Evolutionary conservation across 23 tunicate species (phyloP), one percentile per base, ranked within the genome.

Genomic region (Phallusia fumigata): DNA sequence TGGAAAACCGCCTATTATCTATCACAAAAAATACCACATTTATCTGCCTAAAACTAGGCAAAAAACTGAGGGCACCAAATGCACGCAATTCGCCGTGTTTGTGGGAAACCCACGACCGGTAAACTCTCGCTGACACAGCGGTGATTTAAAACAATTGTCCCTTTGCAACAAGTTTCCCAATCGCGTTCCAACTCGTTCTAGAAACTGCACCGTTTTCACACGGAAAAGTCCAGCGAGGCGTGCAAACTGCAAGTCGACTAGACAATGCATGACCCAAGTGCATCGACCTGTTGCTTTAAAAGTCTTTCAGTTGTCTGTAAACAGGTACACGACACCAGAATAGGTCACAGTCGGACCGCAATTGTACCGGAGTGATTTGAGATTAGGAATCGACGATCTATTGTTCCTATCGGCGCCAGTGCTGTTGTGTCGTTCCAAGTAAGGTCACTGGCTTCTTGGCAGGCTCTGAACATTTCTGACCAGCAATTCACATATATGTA

Each of bases 401-500:
- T 58, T 58, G 69, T 58, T 24, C 69, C 13, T 21, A 21, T 21
- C 69, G 69, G 16, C 69, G 69, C 69, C 69, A 58, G 28, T 6
- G 28, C 69, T 8, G 13, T 24, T 58, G 16, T 13, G 69, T 13
- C n/a, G n/a, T n/a, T n/a, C n/a, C n/a, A n/a, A n/a, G n/a, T n/a
- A n/a, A 58, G 13, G 69, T 58, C 26, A 24, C 69, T 6, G 26
- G 16, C 28, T 1, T 58, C 69, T 6, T 22, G 13, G 28, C 69
- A 58, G 26, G 16, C 26, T 11, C 26, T 6, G 3, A 58, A 58
- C 15, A 5, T 13, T 5, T 16, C 5, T 58, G n/a, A n/a, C n/a
- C n/a, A n/a, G 69, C 69, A 58, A 58, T 58, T 16, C 69, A 58
- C 69, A 58, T 58, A 21, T 58, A 24, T 58, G 69, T 58, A 58